Base-by-base conservation (phyloP, 1,140 invertebrate species). In the Anadara kagoshimensis region DNA sequence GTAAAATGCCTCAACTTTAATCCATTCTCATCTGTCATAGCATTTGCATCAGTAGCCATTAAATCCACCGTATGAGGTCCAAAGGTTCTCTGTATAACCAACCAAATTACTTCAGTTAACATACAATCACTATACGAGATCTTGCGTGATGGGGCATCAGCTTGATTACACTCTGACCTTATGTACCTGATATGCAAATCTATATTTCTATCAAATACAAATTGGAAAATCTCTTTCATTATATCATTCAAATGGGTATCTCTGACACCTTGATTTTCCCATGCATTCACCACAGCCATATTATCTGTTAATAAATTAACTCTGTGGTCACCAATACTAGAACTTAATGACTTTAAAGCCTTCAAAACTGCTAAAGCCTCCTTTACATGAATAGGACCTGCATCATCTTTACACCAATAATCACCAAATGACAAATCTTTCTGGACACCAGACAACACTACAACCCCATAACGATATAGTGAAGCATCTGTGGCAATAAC, bases 291-390 rank as follows among this genome's bases (percentile, higher is more conserved):
- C 11, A 63, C 24, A n/a, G 59, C 59, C 44, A n/a, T 43, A 20
- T 63, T 63, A 20, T 63, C 59, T 44, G 29, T 18, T 44, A 8
- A 45, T 11, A 43, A 4, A 41, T 63, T 41, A 8, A 63, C 59
- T 45, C 59, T 63, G 11, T 41, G 41, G 44, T 63, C 24, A 24
- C 36, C 16, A 12, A 74, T 44, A 43, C 10, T n/a, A 5, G 20
- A 61, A 14, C 47, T 36, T 11, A 69, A 49, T 11, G 61, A 61
- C 29, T 64, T 1, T 22, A 76, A 44, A 12, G 43, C 49, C 47
- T 65, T 74, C 14, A 69, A 44, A 26, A 78, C 61, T n/a, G 62
- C 76, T 26, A 59, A 44, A 29, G 67, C 73, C 44, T 70, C 73
- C n/a, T 74, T 72, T 24, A 51, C 20, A 66, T 69, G 63, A 66